phyloP scores from a whole-genome alignment of 1,140 invertebrate species.

The Micrasema longulum region DNA sequence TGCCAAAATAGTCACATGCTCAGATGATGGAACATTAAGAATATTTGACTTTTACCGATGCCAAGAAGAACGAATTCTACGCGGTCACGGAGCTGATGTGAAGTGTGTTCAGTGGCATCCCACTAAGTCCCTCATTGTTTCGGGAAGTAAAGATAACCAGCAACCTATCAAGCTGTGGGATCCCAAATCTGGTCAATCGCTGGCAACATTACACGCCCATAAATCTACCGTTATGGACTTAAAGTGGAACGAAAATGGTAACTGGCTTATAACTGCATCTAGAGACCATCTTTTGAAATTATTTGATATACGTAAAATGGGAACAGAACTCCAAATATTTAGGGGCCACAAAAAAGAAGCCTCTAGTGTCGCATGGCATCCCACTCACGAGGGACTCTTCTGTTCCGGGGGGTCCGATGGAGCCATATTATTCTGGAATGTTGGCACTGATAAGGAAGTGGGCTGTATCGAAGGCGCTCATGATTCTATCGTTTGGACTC shows the following conservation, averaged over 20 bases:
- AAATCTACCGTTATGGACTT: slow-evolving; percentile 99
- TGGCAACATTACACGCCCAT: slow-evolving; percentile 95
- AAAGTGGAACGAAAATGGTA: slow-evolving; percentile 99
- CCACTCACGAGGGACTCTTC: slow-evolving; percentile 95
- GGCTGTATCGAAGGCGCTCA: slow-evolving; percentile 98
- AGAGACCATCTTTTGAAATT: slow-evolving; percentile 97
- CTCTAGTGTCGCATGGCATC: slow-evolving; percentile 97
- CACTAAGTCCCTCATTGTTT: slow-evolving; percentile 94
- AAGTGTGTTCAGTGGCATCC: slow-evolving; percentile 99
- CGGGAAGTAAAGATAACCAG: slow-evolving; percentile 99
- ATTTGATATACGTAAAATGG: slow-evolving; percentile 96
- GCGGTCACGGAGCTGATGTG: slow-evolving; percentile 99
- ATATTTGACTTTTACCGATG: slow-evolving; percentile 99
- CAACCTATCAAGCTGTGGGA: slow-evolving; percentile 99
- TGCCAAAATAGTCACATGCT: slow-evolving; percentile 98
- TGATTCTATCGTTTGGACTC: slow-evolving; percentile 98
- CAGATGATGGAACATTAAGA: slow-evolving; percentile 97
- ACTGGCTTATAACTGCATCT: slow-evolving; percentile 99
- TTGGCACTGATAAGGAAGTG: slow-evolving; percentile 97
- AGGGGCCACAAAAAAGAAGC: slow-evolving; percentile 99
- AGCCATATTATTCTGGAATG: slow-evolving; percentile 98
- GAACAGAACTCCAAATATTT: slow-evolving; percentile 95
- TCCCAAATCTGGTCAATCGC: slow-evolving; percentile 91
- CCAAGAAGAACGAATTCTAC: slow-evolving; percentile 94
- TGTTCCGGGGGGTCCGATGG: slow-evolving; percentile 98